Conservation (phyloP, 2,113 vertebrate genomes). For the Pedionomus torquatus region DNA sequence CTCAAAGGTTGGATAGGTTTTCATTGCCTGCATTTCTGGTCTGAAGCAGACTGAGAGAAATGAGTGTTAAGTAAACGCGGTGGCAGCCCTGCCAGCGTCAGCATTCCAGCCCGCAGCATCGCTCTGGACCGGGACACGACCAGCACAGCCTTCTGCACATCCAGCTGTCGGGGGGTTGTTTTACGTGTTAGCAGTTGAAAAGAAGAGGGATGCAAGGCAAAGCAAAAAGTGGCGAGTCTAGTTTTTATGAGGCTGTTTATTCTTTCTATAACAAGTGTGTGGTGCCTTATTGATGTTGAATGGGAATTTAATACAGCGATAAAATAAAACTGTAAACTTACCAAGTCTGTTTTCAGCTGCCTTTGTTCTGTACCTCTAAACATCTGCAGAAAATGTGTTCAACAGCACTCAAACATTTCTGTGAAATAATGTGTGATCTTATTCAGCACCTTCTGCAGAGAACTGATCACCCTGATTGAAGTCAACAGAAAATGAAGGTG, state of each 20-base stretch:
- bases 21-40: slow-evolving; percentile 70
- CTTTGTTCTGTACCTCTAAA: slow-evolving; percentile 25
- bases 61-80: slow-evolving; percentile 69
- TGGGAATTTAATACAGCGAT: slow-evolving; percentile 30
- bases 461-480: not conserved
- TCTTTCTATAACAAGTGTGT: slow-evolving; percentile 14
- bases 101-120: slow-evolving; percentile 62
- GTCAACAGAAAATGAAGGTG: not conserved
- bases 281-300: slow-evolving; percentile 35
- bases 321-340: slow-evolving; percentile 41
- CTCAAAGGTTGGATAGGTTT: slow-evolving; percentile 58
- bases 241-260: slow-evolving; percentile 38
- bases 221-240: not conserved
- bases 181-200: slow-evolving; percentile 17
- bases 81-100: slow-evolving; percentile 66
- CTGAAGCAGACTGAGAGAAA: slow-evolving; percentile 79
- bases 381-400: slow-evolving; percentile 30
- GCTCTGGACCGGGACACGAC: not conserved
- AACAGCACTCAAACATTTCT: not conserved
- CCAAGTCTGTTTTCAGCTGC: slow-evolving; percentile 8
- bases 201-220: not conserved
- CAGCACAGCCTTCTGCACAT: slow-evolving; percentile 8
- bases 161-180: slow-evolving; percentile 28
- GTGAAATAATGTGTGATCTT: not conserved
- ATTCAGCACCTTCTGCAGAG: not conserved